Percentiles rank a stretch among this genome's conserved stretches.
Conservation (phyloP, 2,797 vertebrate genomes). For the Anas bernieri region DNA sequence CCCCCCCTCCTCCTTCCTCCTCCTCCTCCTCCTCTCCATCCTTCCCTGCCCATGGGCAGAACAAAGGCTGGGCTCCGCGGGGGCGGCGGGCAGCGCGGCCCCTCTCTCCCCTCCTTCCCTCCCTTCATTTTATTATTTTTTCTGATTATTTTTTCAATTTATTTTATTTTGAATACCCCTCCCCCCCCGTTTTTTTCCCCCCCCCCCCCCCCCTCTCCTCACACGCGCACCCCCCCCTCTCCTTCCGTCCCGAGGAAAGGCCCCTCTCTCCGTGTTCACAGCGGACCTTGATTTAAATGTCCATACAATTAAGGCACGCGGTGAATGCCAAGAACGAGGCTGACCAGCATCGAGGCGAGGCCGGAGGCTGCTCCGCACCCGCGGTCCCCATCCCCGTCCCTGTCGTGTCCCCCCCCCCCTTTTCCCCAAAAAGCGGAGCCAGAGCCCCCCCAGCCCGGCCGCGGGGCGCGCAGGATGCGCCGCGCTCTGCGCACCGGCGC, state of each 20-base stretch:
- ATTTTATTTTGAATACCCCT: no score
- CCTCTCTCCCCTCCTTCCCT: no score
- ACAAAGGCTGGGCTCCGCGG: no score
- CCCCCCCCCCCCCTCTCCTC: constrained; percentile 72
- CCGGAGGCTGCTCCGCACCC: constrained; percentile 9
- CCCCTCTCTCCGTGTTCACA: constrained; percentile 98
- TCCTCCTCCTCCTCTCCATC: no score
- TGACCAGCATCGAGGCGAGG: not conserved
- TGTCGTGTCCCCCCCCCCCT: not conserved
- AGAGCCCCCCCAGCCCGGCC: not conserved
- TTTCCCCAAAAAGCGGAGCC: no score
- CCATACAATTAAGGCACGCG: constrained; percentile 97
- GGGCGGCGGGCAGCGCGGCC: no score
- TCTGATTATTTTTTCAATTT: no score
- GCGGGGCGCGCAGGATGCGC: not conserved
- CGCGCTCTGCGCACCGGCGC: constrained; percentile 4
- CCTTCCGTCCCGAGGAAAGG: no score
- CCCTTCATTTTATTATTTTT: no score
- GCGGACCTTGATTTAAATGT: constrained; percentile 99
- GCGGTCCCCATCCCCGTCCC: not conserved
- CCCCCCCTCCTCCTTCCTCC: not conserved
- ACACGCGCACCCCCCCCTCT: no score
- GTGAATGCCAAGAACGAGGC: constrained; percentile 91
- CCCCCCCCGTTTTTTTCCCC: no score
- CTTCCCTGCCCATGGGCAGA: no score